These are phyloP conservation scores for Setipinna tenuifilis DNA, from an alignment of 2,797 vertebrate species.

Conservation along the genomic window DNA sequence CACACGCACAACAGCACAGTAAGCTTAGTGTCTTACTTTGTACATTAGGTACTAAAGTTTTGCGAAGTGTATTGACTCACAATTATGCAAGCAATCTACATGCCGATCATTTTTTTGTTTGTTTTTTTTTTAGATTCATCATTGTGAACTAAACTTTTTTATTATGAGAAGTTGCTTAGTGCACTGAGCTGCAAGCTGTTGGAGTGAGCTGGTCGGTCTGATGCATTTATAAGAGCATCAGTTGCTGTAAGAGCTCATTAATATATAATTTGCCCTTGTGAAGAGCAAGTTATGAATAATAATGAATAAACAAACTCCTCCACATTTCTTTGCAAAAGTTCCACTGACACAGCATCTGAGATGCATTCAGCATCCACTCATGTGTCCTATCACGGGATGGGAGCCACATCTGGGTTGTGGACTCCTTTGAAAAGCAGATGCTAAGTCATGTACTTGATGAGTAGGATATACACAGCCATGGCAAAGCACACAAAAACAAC, in stretches of 20 bases:
- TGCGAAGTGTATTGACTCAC: neutral
- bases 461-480: neutral
- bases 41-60: neutral
- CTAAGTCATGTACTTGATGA: neutral
- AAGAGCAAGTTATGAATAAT: neutral
- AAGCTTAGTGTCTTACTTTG: too few relatives aligned
- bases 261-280: slow-evolving; percentile 1
- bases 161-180: neutral
- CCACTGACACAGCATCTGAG: slow-evolving; percentile 3
- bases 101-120: neutral
- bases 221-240: neutral
- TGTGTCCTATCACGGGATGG: neutral
- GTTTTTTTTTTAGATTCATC: neutral
- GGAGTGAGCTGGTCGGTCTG: neutral
- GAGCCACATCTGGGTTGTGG: neutral
- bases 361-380: slow-evolving; percentile 1
- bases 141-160: neutral
- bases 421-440: neutral
- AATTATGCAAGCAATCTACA: neutral
- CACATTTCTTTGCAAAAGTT: neutral
- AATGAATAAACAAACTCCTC: neutral
- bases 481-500: neutral
- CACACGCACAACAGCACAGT: neutral
- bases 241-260: neutral
- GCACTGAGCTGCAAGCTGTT: neutral